phyloP scores from a whole-genome alignment of 2,797 vertebrate species.

The Danio tinwini region DNA sequence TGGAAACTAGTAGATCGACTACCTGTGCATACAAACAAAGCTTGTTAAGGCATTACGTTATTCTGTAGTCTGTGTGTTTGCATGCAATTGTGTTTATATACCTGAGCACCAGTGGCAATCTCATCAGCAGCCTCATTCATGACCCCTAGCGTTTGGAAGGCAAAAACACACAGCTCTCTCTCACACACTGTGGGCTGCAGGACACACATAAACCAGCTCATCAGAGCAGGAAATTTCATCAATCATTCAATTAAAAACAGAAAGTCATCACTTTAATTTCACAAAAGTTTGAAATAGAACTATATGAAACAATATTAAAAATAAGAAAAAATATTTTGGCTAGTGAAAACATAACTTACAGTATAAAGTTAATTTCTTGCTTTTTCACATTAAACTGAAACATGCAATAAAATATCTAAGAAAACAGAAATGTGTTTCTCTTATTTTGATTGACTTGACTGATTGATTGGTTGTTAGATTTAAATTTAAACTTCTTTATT shows the following conservation, averaged over 20 bases:
- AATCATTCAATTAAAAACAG: neutral
- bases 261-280: no score
- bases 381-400: no score
- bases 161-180: constrained; percentile 90
- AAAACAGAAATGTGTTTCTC: neutral
- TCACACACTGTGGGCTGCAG: constrained; percentile 89
- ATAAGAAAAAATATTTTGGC: neutral
- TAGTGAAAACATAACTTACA: neutral
- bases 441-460: no score
- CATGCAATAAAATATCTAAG: no score
- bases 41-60: neutral
- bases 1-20: constrained; percentile 87
- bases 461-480: no score
- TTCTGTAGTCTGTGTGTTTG: no score
- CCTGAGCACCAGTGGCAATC: constrained; percentile 92
- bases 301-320: neutral
- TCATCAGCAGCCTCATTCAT: constrained; percentile 93
- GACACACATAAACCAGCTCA: constrained; percentile 30
- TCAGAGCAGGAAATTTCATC: constrained; percentile 1
- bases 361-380: neutral
- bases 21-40: constrained; percentile 70
- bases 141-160: constrained; percentile 91
- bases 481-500: no score
- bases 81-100: constrained; percentile 65
- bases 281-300: neutral